Percentiles rank a stretch among this genome's conserved stretches.
Evolutionary conservation across 2,113 vertebrate genomes (phyloP).

Genomic region (Notothenia rossii): DNA sequence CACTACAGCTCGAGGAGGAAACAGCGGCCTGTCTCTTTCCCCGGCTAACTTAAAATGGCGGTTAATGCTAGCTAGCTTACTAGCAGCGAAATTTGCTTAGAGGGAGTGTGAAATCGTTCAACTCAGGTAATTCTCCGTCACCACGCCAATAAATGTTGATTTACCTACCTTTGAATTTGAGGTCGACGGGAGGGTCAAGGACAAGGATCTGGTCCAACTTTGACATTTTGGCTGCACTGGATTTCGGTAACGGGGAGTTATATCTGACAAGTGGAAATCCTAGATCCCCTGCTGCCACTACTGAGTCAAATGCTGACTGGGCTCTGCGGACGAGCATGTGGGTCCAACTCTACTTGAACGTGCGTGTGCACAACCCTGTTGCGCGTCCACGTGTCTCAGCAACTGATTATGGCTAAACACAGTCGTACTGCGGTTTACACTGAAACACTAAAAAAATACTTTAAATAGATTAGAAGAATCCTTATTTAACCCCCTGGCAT

Average conservation of each 20-base stretch:
- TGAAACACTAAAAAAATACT: neutral
- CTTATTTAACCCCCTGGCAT: rapidly evolving
- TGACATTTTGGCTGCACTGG: slow-evolving; percentile 88
- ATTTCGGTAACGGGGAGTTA: slow-evolving; percentile 67
- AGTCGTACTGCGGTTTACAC: slow-evolving; percentile 7
- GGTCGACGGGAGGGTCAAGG: slow-evolving; percentile 93
- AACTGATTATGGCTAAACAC: slow-evolving; percentile 48
- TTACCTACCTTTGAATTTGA: slow-evolving; percentile 94
- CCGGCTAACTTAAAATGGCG: slow-evolving; percentile 83
- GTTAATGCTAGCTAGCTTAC: slow-evolving; percentile 66
- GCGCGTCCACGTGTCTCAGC: slow-evolving; percentile 64
- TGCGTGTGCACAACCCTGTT: slow-evolving; percentile 58
- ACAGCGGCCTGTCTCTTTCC: slow-evolving; percentile 63
- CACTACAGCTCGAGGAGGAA: slow-evolving; percentile 73
- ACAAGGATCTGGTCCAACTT: slow-evolving; percentile 94
- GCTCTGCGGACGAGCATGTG: slow-evolving; percentile 68
- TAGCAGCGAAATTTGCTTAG: slow-evolving; percentile 56
- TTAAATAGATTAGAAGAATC: neutral
- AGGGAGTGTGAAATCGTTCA: slow-evolving; percentile 59
- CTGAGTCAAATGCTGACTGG: slow-evolving; percentile 76
- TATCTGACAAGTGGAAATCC: slow-evolving; percentile 71
- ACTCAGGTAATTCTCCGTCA: slow-evolving; percentile 6
- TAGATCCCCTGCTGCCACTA: slow-evolving; percentile 57
- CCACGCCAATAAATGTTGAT: neutral
- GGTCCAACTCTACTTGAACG: slow-evolving; percentile 60